Conservation (phyloP, 2,113 vertebrate genomes). For the Ameiurus melas region DNA sequence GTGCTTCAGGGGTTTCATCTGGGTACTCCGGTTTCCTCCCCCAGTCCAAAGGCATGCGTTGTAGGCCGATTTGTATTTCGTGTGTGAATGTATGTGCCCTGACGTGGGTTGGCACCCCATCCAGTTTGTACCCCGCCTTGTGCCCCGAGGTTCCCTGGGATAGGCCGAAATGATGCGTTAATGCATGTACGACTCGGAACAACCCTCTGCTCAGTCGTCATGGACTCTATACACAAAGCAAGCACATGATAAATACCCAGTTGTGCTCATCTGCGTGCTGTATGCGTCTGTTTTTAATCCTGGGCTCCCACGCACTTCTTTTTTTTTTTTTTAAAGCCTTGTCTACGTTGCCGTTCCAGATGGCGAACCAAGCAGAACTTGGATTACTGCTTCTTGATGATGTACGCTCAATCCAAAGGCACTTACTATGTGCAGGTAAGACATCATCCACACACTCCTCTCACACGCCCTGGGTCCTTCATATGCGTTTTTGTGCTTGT, state of each 20-base stretch:
- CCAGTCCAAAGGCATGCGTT: no score
- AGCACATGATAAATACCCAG: not conserved
- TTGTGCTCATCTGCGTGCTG: not conserved
- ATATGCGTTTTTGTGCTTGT: not conserved
- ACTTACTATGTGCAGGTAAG: conserved; percentile 93
- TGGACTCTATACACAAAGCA: not conserved
- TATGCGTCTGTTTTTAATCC: not conserved
- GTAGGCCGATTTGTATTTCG: no score
- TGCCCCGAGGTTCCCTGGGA: no score
- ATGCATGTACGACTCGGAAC: not conserved
- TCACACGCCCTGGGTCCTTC: not conserved
- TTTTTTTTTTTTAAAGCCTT: not conserved
- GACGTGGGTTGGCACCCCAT: no score
- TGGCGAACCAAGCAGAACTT: conserved; percentile 99
- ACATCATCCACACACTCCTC: not conserved
- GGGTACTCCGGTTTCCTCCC: no score
- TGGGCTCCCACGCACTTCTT: not conserved
- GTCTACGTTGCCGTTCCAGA: conserved; percentile 68
- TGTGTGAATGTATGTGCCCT: no score
- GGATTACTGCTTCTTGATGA: conserved; percentile 98
- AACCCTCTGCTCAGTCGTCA: not conserved
- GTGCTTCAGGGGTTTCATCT: no score
- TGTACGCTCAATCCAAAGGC: conserved; percentile 98
- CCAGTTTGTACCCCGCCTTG: no score
- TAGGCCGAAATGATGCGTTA: not conserved